Evolutionary conservation across 2,888 invertebrate genomes (phyloP).

Genomic region (Euplagia quadripunctaria): DNA sequence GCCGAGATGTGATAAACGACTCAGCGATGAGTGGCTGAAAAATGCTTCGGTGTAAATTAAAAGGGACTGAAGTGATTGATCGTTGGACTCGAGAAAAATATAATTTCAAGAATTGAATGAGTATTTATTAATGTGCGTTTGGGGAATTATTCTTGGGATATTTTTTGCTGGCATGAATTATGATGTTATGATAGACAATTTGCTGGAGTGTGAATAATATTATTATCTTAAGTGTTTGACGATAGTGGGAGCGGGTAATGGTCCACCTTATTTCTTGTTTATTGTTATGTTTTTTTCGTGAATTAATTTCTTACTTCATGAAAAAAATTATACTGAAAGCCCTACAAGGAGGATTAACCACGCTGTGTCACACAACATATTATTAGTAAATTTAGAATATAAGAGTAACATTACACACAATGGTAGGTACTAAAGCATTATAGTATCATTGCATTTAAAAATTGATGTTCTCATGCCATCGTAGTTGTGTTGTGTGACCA

Average conservation of each 20-base stretch:
- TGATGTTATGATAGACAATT: slow-evolving; percentile 38
- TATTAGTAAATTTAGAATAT: no score
- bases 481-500: no score
- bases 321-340: not conserved
- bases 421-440: no score
- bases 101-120: slow-evolving; percentile 58
- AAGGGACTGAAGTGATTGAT: slow-evolving; percentile 72
- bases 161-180: slow-evolving; percentile 40
- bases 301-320: not conserved
- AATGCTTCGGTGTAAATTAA: slow-evolving; percentile 74
- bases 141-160: slow-evolving; percentile 40
- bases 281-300: not conserved
- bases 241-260: slow-evolving; percentile 4
- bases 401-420: no score
- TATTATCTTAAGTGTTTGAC: slow-evolving; percentile 9
- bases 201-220: slow-evolving; percentile 16
- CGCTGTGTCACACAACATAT: no score
- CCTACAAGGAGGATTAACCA: no score
- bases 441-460: no score
- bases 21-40: slow-evolving; percentile 74
- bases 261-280: not conserved
- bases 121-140: slow-evolving; percentile 53
- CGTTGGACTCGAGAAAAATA: slow-evolving; percentile 61
- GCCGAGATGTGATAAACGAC: slow-evolving; percentile 75
- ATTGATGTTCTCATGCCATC: no score